Base-by-base conservation (phyloP, 2,888 invertebrate genomes). In the Agrochola macilenta region DNA sequence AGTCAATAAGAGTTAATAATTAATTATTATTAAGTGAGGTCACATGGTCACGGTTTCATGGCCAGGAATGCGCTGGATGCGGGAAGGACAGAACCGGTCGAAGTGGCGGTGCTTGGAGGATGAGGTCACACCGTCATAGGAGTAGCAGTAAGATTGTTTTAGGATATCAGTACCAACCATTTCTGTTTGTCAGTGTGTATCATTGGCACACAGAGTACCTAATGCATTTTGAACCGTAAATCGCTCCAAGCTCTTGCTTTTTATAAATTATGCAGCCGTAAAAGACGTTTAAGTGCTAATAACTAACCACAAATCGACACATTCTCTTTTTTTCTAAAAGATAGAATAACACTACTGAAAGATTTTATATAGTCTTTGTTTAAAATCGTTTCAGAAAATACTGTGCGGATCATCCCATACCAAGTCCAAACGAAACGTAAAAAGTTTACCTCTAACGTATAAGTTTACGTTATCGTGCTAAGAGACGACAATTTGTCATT, bases 401-500 rank as follows among this genome's bases (percentile, higher is more conserved):
- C n/a, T 26, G 12, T 12, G 12, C 14, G 26, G 26, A 23, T 43
- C 5, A 60, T 12, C 5, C 26, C 35, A 26, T 23, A 39, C 3
- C 7, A 43, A 64, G 26, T 52, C 35, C 7, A 52, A 80, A 64
- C 20, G 43, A 35, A 49, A 71, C 46, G 1, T 65, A 30, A 35
- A 17, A 81, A 65, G n/a, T 57, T 57, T 52, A 69, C 26, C 63
- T 49, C 23, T 26, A 63, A 74, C 81, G 26, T 73, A 26, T 54
- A 81, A 74, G 74, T 81, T 81, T 74, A 74, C 74, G 65, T 43
- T 83, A 52, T 74, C 20, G 46, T 43, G 52, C 30, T 57, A 39
- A n/a, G 60, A 80, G 52, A 46, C 63, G 54, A 74, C 82, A 63
- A 85, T 83, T 85, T 83, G 69, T 77, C 82, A 85, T 71, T 63